Base-by-base conservation (phyloP, 2,888 invertebrate genomes). In the Lamellibrachia columna region DNA sequence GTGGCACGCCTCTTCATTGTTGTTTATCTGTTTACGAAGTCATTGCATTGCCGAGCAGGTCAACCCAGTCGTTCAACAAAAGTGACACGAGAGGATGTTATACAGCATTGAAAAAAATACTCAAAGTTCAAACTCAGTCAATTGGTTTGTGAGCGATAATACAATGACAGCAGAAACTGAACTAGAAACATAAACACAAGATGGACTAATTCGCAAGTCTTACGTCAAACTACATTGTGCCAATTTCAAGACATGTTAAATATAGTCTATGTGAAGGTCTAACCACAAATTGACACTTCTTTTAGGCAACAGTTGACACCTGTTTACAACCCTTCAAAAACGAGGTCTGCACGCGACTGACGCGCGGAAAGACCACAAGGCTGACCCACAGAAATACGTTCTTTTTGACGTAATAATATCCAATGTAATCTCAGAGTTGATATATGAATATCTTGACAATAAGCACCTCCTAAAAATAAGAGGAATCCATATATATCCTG, bases 1-100 rank as follows among this genome's bases (percentile, higher is more conserved):
- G 75, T 75, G 75, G 75, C 75, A 2, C 75, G 75, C 75, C 75
- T 75, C 75, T 75, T 75, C 75, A 75, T 75, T 75, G 75, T 75
- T 15, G 75, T 22, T 75, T 22, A 75, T 75, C 3, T 11, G 6
- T 75, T 75, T 40, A 40, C 40, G 40, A 40, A 40, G 40, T 40
- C 40, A 40, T 40, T 40, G 40, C 40, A 75, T n/a, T n/a, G n/a
- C 75, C 6, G 15, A 75, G 22, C 75, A 75, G 2, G 15, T 22
- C 9, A 1, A 75, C 11, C 6, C 15, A 75, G 75, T 75, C 22
- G 75, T 75, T 75, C 75, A 75, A 15, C 75, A 75, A 15, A 75
- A 22, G 75, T 75, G 75, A 75, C 75, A 75, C 75, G 22, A 75
- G 22, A 6, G 22, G n/a, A 6, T 22, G n/a, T 22, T 22, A 15